Conservation (phyloP, 2,113 vertebrate genomes). For the Actinemys pallida region DNA sequence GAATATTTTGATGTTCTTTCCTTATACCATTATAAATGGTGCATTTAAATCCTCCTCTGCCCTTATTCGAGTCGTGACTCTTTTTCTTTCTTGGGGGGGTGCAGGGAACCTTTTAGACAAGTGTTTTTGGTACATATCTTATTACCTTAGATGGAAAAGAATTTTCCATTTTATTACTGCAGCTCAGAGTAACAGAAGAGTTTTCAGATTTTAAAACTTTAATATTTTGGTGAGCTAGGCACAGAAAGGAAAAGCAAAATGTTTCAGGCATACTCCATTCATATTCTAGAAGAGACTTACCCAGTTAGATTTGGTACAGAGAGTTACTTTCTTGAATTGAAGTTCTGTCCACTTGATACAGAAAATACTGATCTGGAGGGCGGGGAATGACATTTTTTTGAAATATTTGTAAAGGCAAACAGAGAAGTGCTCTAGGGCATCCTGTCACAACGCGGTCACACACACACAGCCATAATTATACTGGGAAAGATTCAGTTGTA, state of each 20-base stretch:
- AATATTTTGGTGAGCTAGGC: not conserved
- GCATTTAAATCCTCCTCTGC: not conserved
- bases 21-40: not conserved
- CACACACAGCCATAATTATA: not conserved
- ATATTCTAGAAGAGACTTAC: too few species aligned
- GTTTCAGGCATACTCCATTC: conserved; percentile 16
- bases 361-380: conserved; percentile 34
- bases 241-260: not conserved
- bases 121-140: not conserved
- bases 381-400: conserved; percentile 52
- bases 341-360: too few species aligned
- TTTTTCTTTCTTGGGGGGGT: not conserved
- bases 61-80: not conserved
- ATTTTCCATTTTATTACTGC: not conserved
- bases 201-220: too few species aligned
- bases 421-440: not conserved
- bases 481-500: conserved; percentile 22
- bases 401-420: conserved; percentile 31
- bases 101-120: not conserved
- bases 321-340: too few species aligned
- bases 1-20: not conserved
- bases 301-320: too few species aligned
- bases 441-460: not conserved
- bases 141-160: not conserved
- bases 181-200: not conserved